Evolutionary conservation across 1,140 invertebrate genomes (phyloP).

Genomic region (Bombus confusus): DNA sequence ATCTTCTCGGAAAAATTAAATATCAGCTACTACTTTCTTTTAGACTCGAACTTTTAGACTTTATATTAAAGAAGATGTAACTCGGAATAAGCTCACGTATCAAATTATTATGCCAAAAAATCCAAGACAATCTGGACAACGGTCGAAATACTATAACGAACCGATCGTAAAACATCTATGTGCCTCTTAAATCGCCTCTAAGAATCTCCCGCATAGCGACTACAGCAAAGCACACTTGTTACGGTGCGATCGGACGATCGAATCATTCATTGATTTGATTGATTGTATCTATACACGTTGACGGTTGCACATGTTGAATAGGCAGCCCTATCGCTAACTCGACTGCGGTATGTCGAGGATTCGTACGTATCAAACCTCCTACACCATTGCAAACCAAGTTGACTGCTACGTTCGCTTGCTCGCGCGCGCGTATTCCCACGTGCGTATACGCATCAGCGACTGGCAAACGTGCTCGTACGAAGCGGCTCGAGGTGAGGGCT

Average conservation of each 20-base stretch:
- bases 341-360: conserved; percentile 75
- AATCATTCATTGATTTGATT: conserved; percentile 81
- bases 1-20: too few relatives aligned
- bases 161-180: too few relatives aligned
- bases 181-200: too few relatives aligned
- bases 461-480: conserved; percentile 55
- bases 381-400: background rate
- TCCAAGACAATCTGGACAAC: too few relatives aligned
- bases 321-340: conserved; percentile 71
- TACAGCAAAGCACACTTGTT: conserved; percentile 53
- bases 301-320: conserved; percentile 81
- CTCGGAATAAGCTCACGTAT: too few relatives aligned
- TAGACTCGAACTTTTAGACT: too few relatives aligned
- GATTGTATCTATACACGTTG: conserved; percentile 79
- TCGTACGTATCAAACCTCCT: conserved; percentile 69
- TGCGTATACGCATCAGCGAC: conserved; percentile 47
- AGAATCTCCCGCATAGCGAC: background rate
- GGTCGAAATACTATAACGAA: too few relatives aligned
- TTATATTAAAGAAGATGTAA: too few relatives aligned
- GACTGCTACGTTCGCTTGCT: background rate
- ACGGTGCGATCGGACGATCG: conserved; percentile 72
- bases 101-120: too few relatives aligned
- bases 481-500: conserved; percentile 46
- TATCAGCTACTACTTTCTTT: too few relatives aligned
- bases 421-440: conserved; percentile 52